A percentile compares a stretch with the other conserved stretches of the same genome.
Conservation (phyloP, 1,140 invertebrate genomes). For the Zaprionus camerounensis region DNA sequence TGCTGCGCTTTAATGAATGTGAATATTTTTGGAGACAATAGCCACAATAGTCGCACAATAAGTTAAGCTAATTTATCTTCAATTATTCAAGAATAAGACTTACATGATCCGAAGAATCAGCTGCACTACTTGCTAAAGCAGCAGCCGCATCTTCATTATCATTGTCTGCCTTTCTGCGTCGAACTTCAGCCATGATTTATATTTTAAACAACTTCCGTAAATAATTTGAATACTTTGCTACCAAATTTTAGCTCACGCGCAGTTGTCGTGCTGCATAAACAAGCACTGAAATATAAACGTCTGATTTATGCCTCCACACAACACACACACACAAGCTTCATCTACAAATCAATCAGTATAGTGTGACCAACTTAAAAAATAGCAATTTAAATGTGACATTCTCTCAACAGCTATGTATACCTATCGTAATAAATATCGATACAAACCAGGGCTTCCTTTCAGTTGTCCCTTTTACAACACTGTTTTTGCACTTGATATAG, state of each 20-base stretch:
- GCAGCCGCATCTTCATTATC: conserved; percentile 55
- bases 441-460: background rate
- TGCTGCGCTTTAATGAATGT: conserved; percentile 68
- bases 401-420: conserved; percentile 11
- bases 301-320: conserved; percentile 27
- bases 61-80: background rate
- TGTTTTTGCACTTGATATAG: conserved; percentile 9
- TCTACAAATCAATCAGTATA: conserved; percentile 35
- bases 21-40: conserved; percentile 38
- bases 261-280: conserved; percentile 42
- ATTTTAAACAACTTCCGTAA: conserved; percentile 21
- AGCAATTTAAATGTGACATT: conserved; percentile 1
- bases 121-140: conserved; percentile 67
- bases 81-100: conserved; percentile 38
- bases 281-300: conserved; percentile 36
- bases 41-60: conserved; percentile 19
- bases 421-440: conserved; percentile 15
- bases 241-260: conserved; percentile 33
- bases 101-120: conserved; percentile 84
- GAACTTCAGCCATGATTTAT: conserved; percentile 70
- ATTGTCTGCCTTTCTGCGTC: conserved; percentile 72
- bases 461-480: conserved; percentile 15
- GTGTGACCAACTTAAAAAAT: conserved; percentile 34
- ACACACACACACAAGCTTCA: conserved; percentile 32
- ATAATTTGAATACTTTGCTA: conserved; percentile 34